These are phyloP conservation scores for Scaptomyza graminum DNA, from an alignment of 1,140 invertebrate genomes.

Conservation along the genomic window DNA sequence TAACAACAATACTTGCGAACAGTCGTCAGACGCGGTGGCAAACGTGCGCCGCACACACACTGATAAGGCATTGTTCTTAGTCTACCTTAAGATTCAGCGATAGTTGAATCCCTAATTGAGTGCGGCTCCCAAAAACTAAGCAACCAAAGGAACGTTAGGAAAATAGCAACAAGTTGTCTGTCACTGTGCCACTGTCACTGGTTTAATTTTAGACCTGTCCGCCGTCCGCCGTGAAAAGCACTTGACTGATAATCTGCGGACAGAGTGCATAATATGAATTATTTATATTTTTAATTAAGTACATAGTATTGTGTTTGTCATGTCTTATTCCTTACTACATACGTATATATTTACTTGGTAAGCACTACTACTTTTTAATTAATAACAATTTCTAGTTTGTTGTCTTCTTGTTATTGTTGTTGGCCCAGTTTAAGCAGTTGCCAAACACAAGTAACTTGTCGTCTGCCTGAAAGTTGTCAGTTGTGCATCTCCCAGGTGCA, in stretches of 20 bases:
- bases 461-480: conserved; percentile 40
- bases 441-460: conserved; percentile 77
- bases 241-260: conserved; percentile 58
- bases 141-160: neutral
- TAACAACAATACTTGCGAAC: conserved; percentile 12
- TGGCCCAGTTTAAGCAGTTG: conserved; percentile 32
- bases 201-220: conserved; percentile 58
- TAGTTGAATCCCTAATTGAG: conserved; percentile 48
- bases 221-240: conserved; percentile 16
- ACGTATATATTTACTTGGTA: conserved; percentile 27
- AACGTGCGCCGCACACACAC: conserved; percentile 42
- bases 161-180: conserved; percentile 34
- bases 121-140: conserved; percentile 5
- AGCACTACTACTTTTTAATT: conserved; percentile 50
- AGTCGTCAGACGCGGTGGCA: conserved; percentile 60
- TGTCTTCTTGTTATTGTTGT: conserved; percentile 19
- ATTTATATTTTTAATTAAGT: too few species aligned
- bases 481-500: neutral
- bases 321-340: conserved; percentile 55
- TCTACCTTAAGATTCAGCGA: neutral
- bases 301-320: conserved; percentile 53
- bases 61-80: conserved; percentile 42
- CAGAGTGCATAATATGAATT: conserved; percentile 21
- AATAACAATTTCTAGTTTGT: conserved; percentile 58
- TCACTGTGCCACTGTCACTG: conserved; percentile 56